phyloP scores from a whole-genome alignment of 2,797 vertebrate genomes.

The Tragopan temminckii region DNA sequence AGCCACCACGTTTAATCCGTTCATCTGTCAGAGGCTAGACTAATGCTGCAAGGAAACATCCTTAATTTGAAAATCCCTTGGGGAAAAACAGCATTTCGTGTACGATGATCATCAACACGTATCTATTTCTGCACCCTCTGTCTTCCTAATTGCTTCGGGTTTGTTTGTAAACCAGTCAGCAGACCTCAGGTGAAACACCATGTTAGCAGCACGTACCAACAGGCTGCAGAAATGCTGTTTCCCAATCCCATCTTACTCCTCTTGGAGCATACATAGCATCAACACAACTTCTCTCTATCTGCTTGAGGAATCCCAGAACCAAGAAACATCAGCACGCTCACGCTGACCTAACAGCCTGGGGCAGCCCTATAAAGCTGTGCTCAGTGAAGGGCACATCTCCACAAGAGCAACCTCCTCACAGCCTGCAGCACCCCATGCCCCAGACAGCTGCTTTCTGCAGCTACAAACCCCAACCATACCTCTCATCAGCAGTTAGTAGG shows the following conservation, averaged over 20 bases:
- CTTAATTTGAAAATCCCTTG: not conserved
- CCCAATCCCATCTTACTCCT: not conserved
- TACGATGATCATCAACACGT: fast-evolving
- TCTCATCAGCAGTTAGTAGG: not conserved
- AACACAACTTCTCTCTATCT: not conserved
- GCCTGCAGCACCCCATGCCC: not conserved
- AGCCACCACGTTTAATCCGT: not conserved
- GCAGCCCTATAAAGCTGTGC: fast-evolving
- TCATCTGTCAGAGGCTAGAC: not conserved
- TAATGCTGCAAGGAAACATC: not conserved
- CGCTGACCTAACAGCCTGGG: not conserved
- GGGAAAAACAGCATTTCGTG: not conserved
- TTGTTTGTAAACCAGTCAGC: not conserved
- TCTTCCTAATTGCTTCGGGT: not conserved
- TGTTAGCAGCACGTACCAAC: not conserved
- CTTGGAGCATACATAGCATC: fast-evolving
- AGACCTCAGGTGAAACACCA: not conserved
- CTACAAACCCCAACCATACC: not conserved
- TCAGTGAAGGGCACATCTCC: not conserved
- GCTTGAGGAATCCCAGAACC: not conserved
- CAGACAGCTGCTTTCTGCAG: not conserved
- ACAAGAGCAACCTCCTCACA: not conserved
- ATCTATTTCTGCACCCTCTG: not conserved
- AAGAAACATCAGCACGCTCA: not conserved
- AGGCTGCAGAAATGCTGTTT: not conserved